Evolutionary conservation across 2,797 vertebrate species (phyloP), one percentile per base, ranked within the genome.

Genomic region (Pogoniulus pusillus): DNA sequence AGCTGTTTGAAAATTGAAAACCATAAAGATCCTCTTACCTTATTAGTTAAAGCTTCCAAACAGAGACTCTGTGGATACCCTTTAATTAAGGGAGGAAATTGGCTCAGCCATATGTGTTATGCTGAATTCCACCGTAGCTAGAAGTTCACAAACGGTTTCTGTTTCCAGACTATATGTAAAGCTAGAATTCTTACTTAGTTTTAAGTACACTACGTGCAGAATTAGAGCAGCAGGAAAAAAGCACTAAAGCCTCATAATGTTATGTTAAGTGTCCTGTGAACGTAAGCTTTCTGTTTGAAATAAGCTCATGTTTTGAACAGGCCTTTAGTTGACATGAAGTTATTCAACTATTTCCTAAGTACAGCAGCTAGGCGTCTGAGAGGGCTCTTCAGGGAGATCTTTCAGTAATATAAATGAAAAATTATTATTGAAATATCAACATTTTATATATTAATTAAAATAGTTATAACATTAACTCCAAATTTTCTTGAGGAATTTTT

Each of bases 1-100:
- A 93, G 76, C 72, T 94, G 64, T 75, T 93, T 74, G 73, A 70
- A 92, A 92, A 89, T 43, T 75, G 55, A 70, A 85, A 75, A 22
- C 53, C 55, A 62, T 70, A 83, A 93, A 85, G 76, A 75, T 63
- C 30, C 53, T 59, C 16, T 78, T 78, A 83, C 24, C 35, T 89
- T 87, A 75, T 91, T 93, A 88, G 62, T 58, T 34, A 58, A 27
- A 80, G 43, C 39, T 90, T 90, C 79, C 82, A 90, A 78, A 75
- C 49, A 29, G 51, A 78, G 55, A 27, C 19, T 75, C 59, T 55
- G 43, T 57, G 26, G 23, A 53, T 91, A 37, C 58, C 30, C n/a
- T 58, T 68, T 86, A 87, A 83, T 90, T 83, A 73, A 75, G 43
- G 32, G 70, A 75, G 55, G 18, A 57, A 70, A 41, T 17, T 66